phyloP scores from a whole-genome alignment of 2,888 invertebrate species.

The Petrolisthes manimaculis region DNA sequence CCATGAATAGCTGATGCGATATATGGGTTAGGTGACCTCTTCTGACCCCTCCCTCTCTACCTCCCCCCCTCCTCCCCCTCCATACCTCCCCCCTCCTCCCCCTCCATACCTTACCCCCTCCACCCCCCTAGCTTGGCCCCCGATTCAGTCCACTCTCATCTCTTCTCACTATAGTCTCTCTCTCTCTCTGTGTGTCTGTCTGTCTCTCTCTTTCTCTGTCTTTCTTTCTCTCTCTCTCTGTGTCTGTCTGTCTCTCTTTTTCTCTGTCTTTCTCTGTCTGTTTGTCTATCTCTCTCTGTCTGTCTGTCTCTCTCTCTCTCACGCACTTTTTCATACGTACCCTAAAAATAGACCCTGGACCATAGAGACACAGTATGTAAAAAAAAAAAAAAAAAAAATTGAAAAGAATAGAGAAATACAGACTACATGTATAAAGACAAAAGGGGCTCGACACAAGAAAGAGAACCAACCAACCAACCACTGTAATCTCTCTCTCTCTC shows the following conservation, averaged over 20 bases:
- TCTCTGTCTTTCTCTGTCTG: too few species aligned
- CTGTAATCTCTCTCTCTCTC: slow-evolving; percentile 21
- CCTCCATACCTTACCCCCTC: not conserved
- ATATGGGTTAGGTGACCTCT: not conserved
- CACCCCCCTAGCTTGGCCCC: not conserved
- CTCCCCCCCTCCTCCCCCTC: not conserved
- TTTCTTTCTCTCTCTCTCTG: slow-evolving; percentile 12
- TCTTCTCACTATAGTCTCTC: not conserved
- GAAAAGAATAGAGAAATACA: not conserved
- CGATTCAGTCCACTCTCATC: not conserved
- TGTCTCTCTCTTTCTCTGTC: slow-evolving; percentile 3
- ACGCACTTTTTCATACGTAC: too few species aligned
- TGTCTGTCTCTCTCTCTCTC: slow-evolving; percentile 12
- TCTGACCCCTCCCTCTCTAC: not conserved
- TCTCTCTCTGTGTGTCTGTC: not conserved
- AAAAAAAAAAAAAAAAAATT: not conserved
- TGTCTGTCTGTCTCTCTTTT: slow-evolving; percentile 1
- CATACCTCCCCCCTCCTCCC: not conserved
- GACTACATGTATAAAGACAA: not conserved
- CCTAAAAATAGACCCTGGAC: not conserved
- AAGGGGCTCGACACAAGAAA: not conserved
- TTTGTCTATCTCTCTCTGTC: too few species aligned
- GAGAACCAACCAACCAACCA: not conserved
- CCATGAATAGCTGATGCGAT: slow-evolving; percentile 1
- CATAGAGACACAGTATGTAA: too few species aligned